Conservation (phyloP, 2,888 invertebrate genomes). For the Xestia rhomboidea region DNA sequence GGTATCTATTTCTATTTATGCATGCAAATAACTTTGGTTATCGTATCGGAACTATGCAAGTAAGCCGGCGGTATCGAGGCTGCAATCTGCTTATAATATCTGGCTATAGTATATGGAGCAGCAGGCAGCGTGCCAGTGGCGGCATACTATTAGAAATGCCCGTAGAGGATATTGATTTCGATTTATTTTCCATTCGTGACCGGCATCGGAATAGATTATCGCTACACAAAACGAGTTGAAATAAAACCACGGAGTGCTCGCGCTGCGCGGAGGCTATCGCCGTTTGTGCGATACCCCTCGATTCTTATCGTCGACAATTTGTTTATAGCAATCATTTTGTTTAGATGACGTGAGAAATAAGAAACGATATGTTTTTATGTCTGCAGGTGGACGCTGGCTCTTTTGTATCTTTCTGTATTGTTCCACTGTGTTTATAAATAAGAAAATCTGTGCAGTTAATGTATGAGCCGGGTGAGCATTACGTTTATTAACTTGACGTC, state of each 20-base stretch:
- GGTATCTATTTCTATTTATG: constrained; percentile 60
- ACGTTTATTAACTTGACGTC: constrained; percentile 32
- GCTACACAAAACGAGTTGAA: constrained; percentile 76
- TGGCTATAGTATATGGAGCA: constrained; percentile 52
- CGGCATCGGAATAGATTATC: constrained; percentile 83
- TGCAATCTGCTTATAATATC: constrained; percentile 41
- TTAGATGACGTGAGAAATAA: constrained; percentile 70
- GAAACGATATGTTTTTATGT: constrained; percentile 60
- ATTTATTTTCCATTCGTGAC: constrained; percentile 88
- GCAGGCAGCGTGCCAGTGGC: constrained; percentile 69
- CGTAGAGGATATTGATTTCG: constrained; percentile 85
- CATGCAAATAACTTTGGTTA: constrained; percentile 64
- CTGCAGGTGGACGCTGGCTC: constrained; percentile 34
- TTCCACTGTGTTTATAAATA: constrained; percentile 45
- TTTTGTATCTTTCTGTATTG: constrained; percentile 54
- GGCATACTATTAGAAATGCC: constrained; percentile 83
- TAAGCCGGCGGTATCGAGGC: constrained; percentile 40
- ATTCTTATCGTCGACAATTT: constrained; percentile 72
- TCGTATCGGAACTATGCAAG: constrained; percentile 60
- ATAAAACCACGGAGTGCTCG: constrained; percentile 64
- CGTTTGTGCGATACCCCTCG: constrained; percentile 72
- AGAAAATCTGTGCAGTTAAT: constrained; percentile 37
- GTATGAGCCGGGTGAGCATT: constrained; percentile 20
- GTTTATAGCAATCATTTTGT: constrained; percentile 72
- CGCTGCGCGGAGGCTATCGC: constrained; percentile 65